A percentile compares a stretch with the other conserved stretches of the same genome.
phyloP scores from a whole-genome alignment of 2,797 vertebrate species.

The Hipposideros larvatus region DNA sequence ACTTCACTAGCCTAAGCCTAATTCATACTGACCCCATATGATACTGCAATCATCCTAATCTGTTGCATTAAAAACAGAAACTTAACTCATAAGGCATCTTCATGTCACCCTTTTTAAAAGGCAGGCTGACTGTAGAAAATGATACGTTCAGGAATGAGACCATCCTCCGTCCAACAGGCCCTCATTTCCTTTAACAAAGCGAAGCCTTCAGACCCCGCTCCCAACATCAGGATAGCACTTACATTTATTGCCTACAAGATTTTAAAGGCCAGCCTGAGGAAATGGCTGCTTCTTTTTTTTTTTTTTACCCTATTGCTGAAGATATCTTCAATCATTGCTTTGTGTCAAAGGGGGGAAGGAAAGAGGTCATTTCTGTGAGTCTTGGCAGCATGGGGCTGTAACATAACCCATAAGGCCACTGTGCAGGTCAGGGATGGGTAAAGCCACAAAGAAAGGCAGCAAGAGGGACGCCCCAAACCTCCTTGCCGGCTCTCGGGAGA shows the following conservation, averaged over 20 bases:
- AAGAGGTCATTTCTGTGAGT: not conserved
- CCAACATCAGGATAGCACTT: not conserved
- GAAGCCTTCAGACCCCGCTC: not conserved
- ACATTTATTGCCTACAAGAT: not conserved
- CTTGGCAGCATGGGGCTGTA: not conserved
- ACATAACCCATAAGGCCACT: not conserved
- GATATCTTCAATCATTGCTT: not conserved
- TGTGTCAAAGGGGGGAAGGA: constrained; percentile 4
- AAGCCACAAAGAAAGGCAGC: not conserved
- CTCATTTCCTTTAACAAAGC: not conserved
- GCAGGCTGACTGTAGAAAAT: not conserved
- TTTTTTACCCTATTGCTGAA: not conserved
- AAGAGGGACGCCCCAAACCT: not conserved
- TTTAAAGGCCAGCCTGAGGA: not conserved
- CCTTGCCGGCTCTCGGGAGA: not conserved
- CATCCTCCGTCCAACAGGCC: not conserved
- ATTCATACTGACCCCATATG: not conserved
- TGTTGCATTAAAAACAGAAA: not conserved
- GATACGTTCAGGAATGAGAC: not conserved
- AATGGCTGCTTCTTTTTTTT: not conserved
- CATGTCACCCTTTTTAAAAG: not conserved
- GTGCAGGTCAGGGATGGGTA: not conserved
- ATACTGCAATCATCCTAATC: not conserved
- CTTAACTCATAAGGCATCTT: not conserved
- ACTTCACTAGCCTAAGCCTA: not conserved